Percentiles rank a stretch among this genome's conserved stretches.
Conservation (phyloP, 2,797 vertebrate genomes). For the Florisuga fusca region DNA sequence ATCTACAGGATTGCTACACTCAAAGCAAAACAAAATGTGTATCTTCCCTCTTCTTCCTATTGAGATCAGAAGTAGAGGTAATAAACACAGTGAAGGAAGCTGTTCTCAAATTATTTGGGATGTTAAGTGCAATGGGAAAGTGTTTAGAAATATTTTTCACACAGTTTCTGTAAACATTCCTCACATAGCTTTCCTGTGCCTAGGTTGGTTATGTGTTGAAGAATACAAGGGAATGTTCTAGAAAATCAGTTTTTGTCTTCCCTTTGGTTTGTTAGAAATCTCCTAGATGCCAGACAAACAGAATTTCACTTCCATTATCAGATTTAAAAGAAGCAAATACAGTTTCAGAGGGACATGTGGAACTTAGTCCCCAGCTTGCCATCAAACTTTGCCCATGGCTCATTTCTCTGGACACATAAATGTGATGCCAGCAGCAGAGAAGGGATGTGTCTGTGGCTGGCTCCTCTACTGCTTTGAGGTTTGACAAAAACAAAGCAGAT, state of each 20-base stretch:
- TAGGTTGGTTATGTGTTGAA: neutral
- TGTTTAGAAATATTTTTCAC: conserved; percentile 4
- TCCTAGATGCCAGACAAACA: neutral
- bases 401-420: neutral
- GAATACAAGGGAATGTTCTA: neutral
- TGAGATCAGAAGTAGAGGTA: conserved; percentile 31
- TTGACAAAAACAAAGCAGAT: conserved; percentile 2
- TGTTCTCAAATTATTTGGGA: conserved; percentile 18
- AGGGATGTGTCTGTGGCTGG: neutral
- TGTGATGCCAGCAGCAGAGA: neutral
- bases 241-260: neutral
- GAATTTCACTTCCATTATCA: conserved; percentile 7
- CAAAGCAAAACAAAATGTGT: conserved; percentile 19
- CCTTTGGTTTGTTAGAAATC: neutral
- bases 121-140: conserved; percentile 21
- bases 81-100: conserved; percentile 5
- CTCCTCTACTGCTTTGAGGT: neutral
- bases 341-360: neutral
- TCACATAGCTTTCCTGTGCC: neutral
- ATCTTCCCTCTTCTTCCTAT: neutral
- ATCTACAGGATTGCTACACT: conserved; percentile 11
- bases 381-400: neutral
- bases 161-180: conserved; percentile 47
- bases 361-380: neutral
- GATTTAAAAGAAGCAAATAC: conserved; percentile 1